These are phyloP conservation scores for Eulimnadia texana DNA, from an alignment of 1,140 invertebrate genomes.

Conservation along the genomic window DNA sequence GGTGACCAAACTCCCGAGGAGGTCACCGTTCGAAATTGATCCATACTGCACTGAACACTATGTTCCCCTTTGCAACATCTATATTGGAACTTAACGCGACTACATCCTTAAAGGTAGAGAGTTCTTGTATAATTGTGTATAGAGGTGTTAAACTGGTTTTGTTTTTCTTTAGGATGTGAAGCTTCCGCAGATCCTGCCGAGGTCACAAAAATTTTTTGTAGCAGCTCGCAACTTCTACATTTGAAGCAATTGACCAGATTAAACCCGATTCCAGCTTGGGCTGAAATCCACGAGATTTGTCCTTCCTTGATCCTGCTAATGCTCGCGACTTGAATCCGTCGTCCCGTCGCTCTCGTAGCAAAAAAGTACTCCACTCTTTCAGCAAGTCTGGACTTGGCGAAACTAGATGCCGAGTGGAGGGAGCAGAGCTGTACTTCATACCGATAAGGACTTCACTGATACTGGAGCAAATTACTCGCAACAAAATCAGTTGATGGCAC, in stretches of 20 bases:
- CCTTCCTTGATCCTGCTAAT: neutral
- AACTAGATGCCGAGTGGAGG: conserved; percentile 9
- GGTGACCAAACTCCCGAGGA: neutral
- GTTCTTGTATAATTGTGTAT: neutral
- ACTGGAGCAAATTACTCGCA: neutral
- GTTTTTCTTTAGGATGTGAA: neutral
- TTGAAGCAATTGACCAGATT: neutral
- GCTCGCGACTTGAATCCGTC: neutral
- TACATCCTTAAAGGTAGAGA: neutral
- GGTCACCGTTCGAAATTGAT: neutral
- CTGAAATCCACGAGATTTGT: neutral
- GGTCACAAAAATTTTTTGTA: neutral
- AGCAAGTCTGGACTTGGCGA: neutral
- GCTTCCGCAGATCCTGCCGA: neutral
- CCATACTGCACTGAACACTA: neutral
- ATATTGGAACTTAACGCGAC: conserved; percentile 1
- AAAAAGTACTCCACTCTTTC: neutral
- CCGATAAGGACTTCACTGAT: neutral
- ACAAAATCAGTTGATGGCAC: neutral
- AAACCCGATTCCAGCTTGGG: neutral
- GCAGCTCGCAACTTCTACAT: conserved; percentile 4
- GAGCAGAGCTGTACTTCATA: neutral
- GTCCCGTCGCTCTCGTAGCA: neutral
- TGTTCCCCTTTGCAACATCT: neutral
- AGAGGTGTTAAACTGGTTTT: neutral